phyloP scores from a whole-genome alignment of 2,888 invertebrate species.

The Metalampra italica region DNA sequence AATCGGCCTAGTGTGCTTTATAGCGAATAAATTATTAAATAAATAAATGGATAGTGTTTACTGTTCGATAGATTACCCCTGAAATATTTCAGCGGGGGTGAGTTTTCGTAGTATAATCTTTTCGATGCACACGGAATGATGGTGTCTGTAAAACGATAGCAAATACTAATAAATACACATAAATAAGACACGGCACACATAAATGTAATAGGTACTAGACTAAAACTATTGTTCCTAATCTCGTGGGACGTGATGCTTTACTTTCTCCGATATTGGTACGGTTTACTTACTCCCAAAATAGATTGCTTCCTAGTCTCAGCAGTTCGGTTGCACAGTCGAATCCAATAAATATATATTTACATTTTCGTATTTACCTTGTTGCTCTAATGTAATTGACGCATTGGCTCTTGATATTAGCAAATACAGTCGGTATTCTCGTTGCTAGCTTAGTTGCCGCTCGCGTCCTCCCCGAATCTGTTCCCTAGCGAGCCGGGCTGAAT shows the following conservation, averaged over 20 bases:
- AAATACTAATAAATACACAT: neutral
- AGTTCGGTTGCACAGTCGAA: no score
- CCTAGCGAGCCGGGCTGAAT: constrained; percentile 30
- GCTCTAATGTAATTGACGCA: no score
- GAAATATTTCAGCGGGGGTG: constrained; percentile 14
- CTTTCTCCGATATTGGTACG: neutral
- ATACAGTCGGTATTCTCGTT: constrained; percentile 19
- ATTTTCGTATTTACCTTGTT: no score
- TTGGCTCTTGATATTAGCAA: no score
- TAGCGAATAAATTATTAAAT: no score
- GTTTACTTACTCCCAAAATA: no score
- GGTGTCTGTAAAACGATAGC: constrained; percentile 14
- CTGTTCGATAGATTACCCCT: constrained; percentile 15
- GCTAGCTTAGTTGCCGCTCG: constrained; percentile 19
- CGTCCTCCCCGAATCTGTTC: constrained; percentile 34
- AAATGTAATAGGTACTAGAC: no score
- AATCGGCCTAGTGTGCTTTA: no score
- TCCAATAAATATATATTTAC: no score
- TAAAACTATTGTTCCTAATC: no score
- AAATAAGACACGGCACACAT: neutral
- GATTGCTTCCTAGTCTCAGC: no score
- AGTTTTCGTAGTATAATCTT: constrained; percentile 19
- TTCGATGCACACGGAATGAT: constrained; percentile 17
- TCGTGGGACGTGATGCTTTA: no score
- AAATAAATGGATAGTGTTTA: neutral